Evolutionary conservation across 2,113 vertebrate species (phyloP).

Genomic region (Charina bottae): DNA sequence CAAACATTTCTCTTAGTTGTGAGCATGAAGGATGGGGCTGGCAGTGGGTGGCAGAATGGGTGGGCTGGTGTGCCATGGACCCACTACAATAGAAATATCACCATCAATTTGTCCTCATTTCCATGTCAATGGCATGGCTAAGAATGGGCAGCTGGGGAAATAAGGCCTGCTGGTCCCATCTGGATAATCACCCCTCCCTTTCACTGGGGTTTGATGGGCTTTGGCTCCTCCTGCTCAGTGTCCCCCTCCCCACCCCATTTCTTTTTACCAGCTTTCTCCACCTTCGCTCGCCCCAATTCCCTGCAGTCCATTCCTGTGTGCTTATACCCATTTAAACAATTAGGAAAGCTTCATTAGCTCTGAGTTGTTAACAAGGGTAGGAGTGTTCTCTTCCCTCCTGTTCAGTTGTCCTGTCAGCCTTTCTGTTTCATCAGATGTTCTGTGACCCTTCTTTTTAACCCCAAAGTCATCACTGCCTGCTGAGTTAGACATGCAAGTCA

Average conservation of each 20-base stretch:
- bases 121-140: neutral
- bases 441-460: neutral
- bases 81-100: neutral
- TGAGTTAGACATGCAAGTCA: neutral
- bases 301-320: neutral
- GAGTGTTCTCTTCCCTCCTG: neutral
- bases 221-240: neutral
- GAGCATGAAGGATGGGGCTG: neutral
- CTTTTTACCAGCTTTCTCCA: neutral
- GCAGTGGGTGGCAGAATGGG: neutral
- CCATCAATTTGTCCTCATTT: neutral
- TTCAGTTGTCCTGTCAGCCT: neutral
- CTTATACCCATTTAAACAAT: neutral
- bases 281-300: neutral
- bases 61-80: neutral
- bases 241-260: neutral
- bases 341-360: neutral
- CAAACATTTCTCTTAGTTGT: neutral
- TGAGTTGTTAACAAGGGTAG: neutral
- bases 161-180: neutral
- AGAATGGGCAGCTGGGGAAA: neutral
- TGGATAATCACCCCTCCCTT: neutral
- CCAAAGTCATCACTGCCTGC: neutral
- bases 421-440: neutral
- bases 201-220: conserved; percentile 1